Base-by-base conservation (phyloP, 2,797 vertebrate species). In the Microctenopoma stevenorrisi region DNA sequence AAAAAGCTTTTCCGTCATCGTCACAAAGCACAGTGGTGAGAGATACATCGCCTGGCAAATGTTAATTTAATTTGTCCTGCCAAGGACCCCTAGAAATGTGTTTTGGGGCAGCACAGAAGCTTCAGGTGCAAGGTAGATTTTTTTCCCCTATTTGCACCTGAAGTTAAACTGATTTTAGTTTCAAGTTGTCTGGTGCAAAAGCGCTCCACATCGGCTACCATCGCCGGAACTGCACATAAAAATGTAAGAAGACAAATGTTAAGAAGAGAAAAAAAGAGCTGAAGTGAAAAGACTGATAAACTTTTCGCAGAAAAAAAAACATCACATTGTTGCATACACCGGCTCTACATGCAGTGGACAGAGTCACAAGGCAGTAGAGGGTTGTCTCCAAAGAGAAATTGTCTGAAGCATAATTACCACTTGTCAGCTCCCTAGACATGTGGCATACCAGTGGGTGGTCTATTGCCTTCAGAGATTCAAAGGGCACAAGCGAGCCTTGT, bases 401-500 rank as follows among this genome's bases (percentile, higher is more conserved):
- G 63, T 82, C 72, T 78, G 76, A 73, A 76, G 79, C 82, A 78
- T 88, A 90, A 90, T 90, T 87, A 89, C 81, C 74, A 85, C 84
- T 87, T 85, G 77, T 87, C 84, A 75, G 76, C 72, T 87, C 82
- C 61, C 82, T 37, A 61, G 77, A 88, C 86, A 78, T 74, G 65
- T 81, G 71, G 77, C 77, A 85, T 35, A 72, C 54, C 79, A 68
- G 79, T 79, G 76, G 88, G 86, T 81, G 89, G 85, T 80, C 82
- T 84, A 74, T 75, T 74, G 83, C 83, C 86, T 66, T 89, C 49
- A 67, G 88, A 86, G 83, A 89, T 79, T 88, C 83, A 88, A 87
- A 87, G 84, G 80, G 81, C 83, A 86, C 64, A 48, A 81, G 80
- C 86, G 78, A 81, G 82, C 72, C 80, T 74, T 81, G 79, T 81